phyloP scores from a whole-genome alignment of 1,140 invertebrate genomes.

The Bicyclus anynana region DNA sequence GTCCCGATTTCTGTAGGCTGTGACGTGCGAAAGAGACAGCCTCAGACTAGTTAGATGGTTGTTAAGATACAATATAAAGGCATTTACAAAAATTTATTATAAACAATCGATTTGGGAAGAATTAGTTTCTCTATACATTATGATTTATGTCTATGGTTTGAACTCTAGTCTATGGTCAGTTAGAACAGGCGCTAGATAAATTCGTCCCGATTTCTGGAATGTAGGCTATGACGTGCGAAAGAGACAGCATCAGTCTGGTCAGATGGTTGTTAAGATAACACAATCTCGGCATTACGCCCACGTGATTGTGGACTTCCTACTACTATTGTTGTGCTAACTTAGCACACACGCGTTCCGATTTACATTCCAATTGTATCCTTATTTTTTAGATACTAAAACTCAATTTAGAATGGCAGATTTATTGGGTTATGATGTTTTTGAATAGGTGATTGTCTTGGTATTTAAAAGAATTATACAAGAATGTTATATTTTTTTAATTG shows the following conservation, averaged over 20 bases:
- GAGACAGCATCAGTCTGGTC: constrained; percentile 35
- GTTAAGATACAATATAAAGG: too few species aligned
- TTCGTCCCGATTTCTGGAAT: constrained; percentile 31
- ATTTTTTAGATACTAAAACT: neutral
- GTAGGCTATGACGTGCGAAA: constrained; percentile 39
- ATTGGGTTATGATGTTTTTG: constrained; percentile 6
- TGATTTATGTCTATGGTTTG: too few species aligned
- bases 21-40: constrained; percentile 36
- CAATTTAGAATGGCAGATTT: neutral
- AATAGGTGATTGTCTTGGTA: neutral
- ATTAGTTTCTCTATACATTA: too few species aligned
- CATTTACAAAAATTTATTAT: too few species aligned
- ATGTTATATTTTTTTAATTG: constrained; percentile 20
- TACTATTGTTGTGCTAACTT: constrained; percentile 6
- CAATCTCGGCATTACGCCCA: constrained; percentile 51
- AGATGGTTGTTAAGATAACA: constrained; percentile 50
- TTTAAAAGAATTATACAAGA: constrained; percentile 23
- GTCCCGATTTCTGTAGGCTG: constrained; percentile 34
- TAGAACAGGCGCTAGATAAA: constrained; percentile 9
- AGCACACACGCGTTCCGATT: constrained; percentile 2
- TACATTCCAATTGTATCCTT: constrained; percentile 13
- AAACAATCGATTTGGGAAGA: too few species aligned
- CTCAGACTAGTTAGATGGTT: constrained; percentile 38
- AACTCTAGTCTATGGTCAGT: neutral
- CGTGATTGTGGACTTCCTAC: constrained; percentile 45